phyloP scores from a whole-genome alignment of 2,888 invertebrate genomes.

The Hartigia nigra region DNA sequence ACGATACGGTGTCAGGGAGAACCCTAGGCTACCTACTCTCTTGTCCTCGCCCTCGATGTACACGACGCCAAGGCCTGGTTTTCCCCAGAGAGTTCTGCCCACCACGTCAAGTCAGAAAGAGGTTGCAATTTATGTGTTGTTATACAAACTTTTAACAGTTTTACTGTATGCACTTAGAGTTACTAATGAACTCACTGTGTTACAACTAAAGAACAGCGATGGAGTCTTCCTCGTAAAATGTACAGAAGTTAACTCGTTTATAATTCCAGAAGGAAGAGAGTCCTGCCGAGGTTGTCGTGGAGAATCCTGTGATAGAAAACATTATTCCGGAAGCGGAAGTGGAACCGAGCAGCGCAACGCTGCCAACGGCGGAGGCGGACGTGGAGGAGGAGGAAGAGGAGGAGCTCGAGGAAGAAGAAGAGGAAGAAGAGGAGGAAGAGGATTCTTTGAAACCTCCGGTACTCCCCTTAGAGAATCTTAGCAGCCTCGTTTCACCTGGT shows the following conservation, averaged over 20 bases:
- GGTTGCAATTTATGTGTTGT: constrained; percentile 24
- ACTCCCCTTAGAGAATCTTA: constrained; percentile 57
- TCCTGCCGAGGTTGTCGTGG: constrained; percentile 48
- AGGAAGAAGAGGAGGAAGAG: constrained; percentile 33
- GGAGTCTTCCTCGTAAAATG: background rate
- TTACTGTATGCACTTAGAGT: background rate
- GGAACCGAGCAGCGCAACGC: constrained; percentile 16
- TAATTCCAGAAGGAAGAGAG: constrained; percentile 54
- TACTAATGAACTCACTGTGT: background rate
- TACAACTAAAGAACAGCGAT: background rate
- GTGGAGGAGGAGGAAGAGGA: constrained; percentile 34
- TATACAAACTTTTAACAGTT: background rate
- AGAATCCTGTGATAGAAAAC: constrained; percentile 52
- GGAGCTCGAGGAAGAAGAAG: constrained; percentile 26
- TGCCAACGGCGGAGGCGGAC: constrained; percentile 25
- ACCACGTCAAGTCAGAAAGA: constrained; percentile 62
- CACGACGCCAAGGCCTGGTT: constrained; percentile 83
- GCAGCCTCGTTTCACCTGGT: constrained; percentile 60
- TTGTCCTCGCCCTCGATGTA: constrained; percentile 76
- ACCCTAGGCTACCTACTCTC: constrained; percentile 71
- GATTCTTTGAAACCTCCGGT: constrained; percentile 46
- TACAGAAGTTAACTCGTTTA: background rate
- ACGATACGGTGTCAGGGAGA: constrained; percentile 76
- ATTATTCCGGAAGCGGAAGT: constrained; percentile 42
- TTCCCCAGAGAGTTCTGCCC: constrained; percentile 78